Conservation (phyloP, 2,797 vertebrate genomes). For the Nannoperca australis region DNA sequence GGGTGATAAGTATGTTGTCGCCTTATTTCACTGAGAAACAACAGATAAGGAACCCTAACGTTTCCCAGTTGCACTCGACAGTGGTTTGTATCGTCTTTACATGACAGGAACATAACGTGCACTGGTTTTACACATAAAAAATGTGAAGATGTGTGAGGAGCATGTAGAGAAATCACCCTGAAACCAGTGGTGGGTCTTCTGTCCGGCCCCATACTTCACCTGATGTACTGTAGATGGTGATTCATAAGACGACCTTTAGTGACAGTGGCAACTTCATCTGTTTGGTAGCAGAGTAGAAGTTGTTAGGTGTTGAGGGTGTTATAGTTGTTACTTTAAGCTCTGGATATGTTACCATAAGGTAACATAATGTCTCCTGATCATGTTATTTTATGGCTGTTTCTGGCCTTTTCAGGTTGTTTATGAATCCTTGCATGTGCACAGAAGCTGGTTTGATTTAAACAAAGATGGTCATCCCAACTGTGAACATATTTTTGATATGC, state of each 20-base stretch:
- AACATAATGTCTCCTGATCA: neutral
- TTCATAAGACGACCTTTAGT: constrained; percentile 38
- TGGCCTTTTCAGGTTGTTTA: neutral
- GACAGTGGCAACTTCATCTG: constrained; percentile 30
- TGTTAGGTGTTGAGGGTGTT: neutral
- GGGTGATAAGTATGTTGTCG: constrained; percentile 6
- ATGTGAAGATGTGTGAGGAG: constrained; percentile 3
- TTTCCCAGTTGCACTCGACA: neutral
- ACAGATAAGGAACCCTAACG: neutral
- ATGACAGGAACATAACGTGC: neutral
- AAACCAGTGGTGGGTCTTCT: constrained; percentile 20
- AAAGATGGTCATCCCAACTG: constrained; percentile 36
- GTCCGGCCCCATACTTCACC: constrained; percentile 44
- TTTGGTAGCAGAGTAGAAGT: constrained; percentile 17
- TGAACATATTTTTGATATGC: constrained; percentile 25
- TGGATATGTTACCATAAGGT: neutral
- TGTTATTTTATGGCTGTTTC: neutral
- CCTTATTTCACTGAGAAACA: constrained; percentile 7
- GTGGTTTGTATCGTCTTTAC: constrained; percentile 11
- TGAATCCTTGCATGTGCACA: neutral
- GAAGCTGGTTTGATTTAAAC: constrained; percentile 29
- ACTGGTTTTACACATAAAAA: neutral
- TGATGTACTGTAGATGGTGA: constrained; percentile 34
- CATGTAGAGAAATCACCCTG: constrained; percentile 3
- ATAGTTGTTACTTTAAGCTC: neutral